Conservation (phyloP, 35 echinoderm and acorn worm genomes). For the Lytechinus variegatus region DNA sequence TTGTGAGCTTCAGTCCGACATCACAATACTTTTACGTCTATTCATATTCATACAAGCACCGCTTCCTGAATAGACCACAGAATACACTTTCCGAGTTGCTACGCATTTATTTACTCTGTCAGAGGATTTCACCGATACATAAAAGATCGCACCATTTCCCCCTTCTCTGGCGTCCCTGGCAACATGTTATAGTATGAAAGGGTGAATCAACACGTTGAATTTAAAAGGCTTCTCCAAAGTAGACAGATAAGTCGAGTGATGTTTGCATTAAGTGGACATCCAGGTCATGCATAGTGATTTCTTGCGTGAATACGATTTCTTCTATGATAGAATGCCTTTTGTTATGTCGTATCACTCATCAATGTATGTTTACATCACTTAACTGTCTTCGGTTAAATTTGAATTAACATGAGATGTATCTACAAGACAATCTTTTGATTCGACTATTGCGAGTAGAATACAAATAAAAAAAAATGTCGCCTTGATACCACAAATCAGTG, state of each 20-base stretch:
- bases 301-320: background rate
- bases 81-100: background rate
- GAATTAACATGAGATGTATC: background rate
- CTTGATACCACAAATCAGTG: no score
- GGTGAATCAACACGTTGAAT: background rate
- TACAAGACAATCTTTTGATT: background rate
- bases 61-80: background rate
- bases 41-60: background rate
- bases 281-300: background rate
- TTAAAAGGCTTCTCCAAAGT: background rate
- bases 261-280: background rate
- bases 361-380: background rate
- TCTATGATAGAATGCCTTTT: background rate
- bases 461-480: background rate
- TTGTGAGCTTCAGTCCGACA: no score
- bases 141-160: background rate
- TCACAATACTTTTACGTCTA: no score
- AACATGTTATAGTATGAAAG: background rate
- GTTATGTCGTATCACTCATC: background rate
- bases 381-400: background rate
- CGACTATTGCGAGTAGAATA: background rate
- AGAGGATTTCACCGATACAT: background rate
- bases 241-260: background rate
- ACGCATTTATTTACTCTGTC: background rate
- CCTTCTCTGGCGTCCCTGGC: background rate